Base-by-base conservation (phyloP, 2,888 invertebrate genomes). In the Parascotia fuliginaria region DNA sequence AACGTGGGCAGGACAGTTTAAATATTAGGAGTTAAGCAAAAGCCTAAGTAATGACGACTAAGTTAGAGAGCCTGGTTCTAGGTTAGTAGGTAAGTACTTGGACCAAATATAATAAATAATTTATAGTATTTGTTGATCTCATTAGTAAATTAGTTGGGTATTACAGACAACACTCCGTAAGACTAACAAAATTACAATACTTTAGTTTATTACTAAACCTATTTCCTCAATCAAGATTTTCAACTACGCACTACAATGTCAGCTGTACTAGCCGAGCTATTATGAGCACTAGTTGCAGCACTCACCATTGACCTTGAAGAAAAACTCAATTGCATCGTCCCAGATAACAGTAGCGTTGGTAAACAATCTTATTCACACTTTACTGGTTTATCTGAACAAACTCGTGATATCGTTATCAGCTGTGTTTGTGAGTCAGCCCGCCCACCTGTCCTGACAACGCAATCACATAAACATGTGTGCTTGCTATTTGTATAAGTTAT, bases 391-490 rank as follows among this genome's bases (percentile, higher is more conserved):
- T 54, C 50, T 55, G 43, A 59, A 70, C 70, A 65, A 42, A 32
- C 38, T 62, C 60, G 60, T 67, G 65, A 72, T 78, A 72, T 64
- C 55, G 68, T 73, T 77, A 77, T 74, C 60, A 15, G 11, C n/a
- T 11, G 38, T 46, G 43, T 12, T 13, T 46, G 45, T 81, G 79
- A 81, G 61, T 80, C 81, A 79, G 50, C 45, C 39, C 67, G 55
- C 74, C 70, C 79, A 80, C 78, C 75, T 75, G 70, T 49, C 46
- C 47, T 61, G 53, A 58, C 70, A 51, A 64, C 60, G 64, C 60
- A 50, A 47, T 42, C 43, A 47, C 24, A 54, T 59, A 55, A 60
- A 67, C 56, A 55, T 52, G 33, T 46, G 27, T 41, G 28, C 41
- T 19, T 33, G 9, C 39, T 40, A 28, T 33, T 45, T 39, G 39